Evolutionary conservation across 2,797 vertebrate species (phyloP).

Genomic region (Siniperca obscura): DNA sequence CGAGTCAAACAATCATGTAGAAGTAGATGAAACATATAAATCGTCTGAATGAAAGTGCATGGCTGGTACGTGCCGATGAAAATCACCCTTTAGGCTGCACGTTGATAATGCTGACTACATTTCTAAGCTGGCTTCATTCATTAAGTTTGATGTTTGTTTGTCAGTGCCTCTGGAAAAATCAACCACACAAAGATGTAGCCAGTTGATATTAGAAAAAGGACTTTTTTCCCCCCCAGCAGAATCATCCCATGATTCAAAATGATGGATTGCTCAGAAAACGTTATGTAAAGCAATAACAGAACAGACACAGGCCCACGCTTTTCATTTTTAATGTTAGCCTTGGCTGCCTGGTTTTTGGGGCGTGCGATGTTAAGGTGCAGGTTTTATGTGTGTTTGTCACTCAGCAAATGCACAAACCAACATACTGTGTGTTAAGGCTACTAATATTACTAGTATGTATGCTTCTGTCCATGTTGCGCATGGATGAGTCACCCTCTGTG

Average conservation of each 20-base stretch:
- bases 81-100: slow-evolving; percentile 48
- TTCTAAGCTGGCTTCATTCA: slow-evolving; percentile 20
- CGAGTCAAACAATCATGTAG: slow-evolving; percentile 68
- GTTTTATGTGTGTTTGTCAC: slow-evolving; percentile 76
- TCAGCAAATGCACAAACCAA: slow-evolving; percentile 73
- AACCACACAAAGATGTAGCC: slow-evolving; percentile 35
- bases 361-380: slow-evolving; percentile 16
- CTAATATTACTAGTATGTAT: neutral
- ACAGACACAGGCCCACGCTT: slow-evolving; percentile 6
- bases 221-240: neutral
- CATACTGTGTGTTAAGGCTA: slow-evolving; percentile 8
- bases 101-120: neutral
- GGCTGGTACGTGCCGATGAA: slow-evolving; percentile 63
- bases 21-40: slow-evolving; percentile 42
- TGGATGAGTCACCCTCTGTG: slow-evolving; percentile 46
- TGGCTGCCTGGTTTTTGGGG: neutral
- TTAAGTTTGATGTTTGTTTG: slow-evolving; percentile 33
- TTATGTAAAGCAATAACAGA: slow-evolving; percentile 57
- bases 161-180: slow-evolving; percentile 34
- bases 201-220: neutral
- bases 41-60: slow-evolving; percentile 58
- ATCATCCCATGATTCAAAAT: neutral
- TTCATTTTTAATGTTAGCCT: neutral
- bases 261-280: slow-evolving; percentile 9
- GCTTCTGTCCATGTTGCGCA: slow-evolving; percentile 20